Percentiles rank a stretch among this genome's conserved stretches.
phyloP scores from a whole-genome alignment of 1,140 invertebrate species.

The Asbolus verrucosus region DNA sequence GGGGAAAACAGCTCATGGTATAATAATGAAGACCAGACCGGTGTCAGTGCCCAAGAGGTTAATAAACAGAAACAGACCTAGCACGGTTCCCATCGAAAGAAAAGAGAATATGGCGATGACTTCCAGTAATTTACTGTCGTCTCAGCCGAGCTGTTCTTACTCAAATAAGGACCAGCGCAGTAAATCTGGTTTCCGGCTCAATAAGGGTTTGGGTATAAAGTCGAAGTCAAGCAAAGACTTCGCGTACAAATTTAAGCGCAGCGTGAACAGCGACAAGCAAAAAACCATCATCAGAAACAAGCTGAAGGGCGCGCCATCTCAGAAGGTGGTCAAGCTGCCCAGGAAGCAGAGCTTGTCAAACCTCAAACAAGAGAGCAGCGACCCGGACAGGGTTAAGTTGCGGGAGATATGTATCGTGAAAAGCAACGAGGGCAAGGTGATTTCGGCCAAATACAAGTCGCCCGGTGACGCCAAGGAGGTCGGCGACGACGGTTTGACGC shows the following conservation, averaged over 20 bases:
- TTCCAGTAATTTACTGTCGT: conserved; percentile 16
- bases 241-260: conserved; percentile 53
- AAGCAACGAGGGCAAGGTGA: conserved; percentile 12
- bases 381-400: not conserved
- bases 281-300: not conserved
- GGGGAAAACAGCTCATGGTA: conserved; percentile 56
- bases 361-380: conserved; percentile 14
- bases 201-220: conserved; percentile 50
- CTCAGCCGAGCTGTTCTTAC: conserved; percentile 59
- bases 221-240: conserved; percentile 53
- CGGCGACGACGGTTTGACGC: conserved; percentile 57
- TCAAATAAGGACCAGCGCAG: conserved; percentile 34
- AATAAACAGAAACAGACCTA: conserved; percentile 48
- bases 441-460: too few relatives aligned
- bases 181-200: conserved; percentile 42
- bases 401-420: conserved; percentile 27
- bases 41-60: conserved; percentile 49
- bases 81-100: conserved; percentile 55
- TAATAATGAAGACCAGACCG: conserved; percentile 55
- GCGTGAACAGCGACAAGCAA: conserved; percentile 49
- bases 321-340: not conserved
- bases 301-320: conserved; percentile 17
- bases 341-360: not conserved
- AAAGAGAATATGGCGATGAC: conserved; percentile 57
- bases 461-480: not conserved